Conservation (phyloP, 2,113 vertebrate genomes). For the Formicarius rufipectus region DNA sequence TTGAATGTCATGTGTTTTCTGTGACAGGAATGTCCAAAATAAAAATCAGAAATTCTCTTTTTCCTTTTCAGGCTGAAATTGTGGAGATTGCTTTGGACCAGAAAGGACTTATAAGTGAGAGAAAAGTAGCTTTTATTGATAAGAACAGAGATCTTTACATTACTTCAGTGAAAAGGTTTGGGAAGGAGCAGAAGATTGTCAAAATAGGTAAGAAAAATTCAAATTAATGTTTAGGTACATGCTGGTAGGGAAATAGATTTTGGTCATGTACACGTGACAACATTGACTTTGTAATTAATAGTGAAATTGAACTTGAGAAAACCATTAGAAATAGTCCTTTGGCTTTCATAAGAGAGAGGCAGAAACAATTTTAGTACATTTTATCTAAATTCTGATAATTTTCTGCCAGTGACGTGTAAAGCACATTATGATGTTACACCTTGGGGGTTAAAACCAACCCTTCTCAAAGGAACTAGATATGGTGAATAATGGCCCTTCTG, state of each 20-base stretch:
- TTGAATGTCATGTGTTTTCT: not conserved
- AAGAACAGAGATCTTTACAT: constrained; percentile 95
- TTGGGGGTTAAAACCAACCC: not conserved
- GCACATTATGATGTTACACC: not conserved
- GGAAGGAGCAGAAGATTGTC: constrained; percentile 87
- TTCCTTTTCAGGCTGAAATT: constrained; percentile 85
- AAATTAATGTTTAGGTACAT: not conserved
- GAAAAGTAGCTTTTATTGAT: constrained; percentile 94
- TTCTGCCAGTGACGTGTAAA: not conserved
- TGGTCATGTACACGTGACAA: not conserved
- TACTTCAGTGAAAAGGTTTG: constrained; percentile 86
- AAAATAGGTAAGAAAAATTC: constrained; percentile 86
- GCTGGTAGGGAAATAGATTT: not conserved
- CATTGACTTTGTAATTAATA: not conserved
- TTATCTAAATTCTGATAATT: not conserved
- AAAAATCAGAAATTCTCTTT: not conserved
- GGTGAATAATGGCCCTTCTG: not conserved
- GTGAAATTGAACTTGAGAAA: not conserved
- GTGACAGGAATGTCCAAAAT: not conserved
- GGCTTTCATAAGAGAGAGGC: not conserved
- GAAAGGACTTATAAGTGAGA: constrained; percentile 85
- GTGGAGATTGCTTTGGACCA: constrained; percentile 92
- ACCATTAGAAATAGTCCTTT: not conserved
- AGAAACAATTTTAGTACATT: not conserved
- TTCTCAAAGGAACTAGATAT: not conserved